Conservation (phyloP, 2,797 vertebrate species). For the Lerista edwardsae region DNA sequence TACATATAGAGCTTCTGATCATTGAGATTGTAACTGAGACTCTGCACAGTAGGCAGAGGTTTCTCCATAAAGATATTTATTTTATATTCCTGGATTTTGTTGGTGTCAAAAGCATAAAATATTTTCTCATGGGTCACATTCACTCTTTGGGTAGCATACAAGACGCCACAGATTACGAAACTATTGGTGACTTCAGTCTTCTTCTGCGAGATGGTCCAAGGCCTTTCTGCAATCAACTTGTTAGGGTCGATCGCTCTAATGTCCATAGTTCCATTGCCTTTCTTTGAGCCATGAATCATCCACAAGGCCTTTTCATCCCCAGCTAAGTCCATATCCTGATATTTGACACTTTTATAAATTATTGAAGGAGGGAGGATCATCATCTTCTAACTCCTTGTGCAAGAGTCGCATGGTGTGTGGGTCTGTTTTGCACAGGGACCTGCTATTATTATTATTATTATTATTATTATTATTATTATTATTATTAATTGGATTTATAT, state of each 20-base stretch:
- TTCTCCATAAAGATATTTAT: conserved; percentile 59
- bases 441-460: no score
- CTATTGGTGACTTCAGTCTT: conserved; percentile 53
- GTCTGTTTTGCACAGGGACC: conserved; percentile 59
- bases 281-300: conserved; percentile 79
- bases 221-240: conserved; percentile 51
- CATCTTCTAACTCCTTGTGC: conserved; percentile 11
- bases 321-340: conserved; percentile 79
- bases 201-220: conserved; percentile 57
- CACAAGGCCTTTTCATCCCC: conserved; percentile 79
- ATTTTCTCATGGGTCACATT: conserved; percentile 60
- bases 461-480: no score
- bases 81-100: conserved; percentile 14
- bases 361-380: conserved; percentile 59
- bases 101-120: conserved; percentile 64
- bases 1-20: conserved; percentile 65
- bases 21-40: conserved; percentile 59
- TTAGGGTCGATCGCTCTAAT: conserved; percentile 63
- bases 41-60: conserved; percentile 56
- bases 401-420: conserved; percentile 52
- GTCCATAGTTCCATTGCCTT: conserved; percentile 74
- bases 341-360: conserved; percentile 67
- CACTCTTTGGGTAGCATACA: conserved; percentile 55
- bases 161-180: conserved; percentile 64
- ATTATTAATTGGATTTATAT: no score